Evolutionary conservation across 35 echinoderm and acorn worm genomes (phyloP).

Genomic region (Ophiothrix spiculata): DNA sequence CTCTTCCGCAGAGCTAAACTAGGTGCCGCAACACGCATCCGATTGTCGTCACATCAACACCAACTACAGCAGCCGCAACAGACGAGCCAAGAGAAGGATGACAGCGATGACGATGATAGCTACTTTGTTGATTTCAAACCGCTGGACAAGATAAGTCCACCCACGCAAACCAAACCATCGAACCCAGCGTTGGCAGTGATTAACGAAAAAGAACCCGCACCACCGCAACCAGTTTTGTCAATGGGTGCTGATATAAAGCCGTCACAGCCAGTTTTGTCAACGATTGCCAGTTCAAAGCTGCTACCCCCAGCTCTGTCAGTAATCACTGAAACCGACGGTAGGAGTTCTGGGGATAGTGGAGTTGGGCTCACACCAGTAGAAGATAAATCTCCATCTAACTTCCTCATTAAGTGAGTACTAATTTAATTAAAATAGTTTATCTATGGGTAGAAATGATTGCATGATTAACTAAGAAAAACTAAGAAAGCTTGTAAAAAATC

Average conservation of each 20-base stretch:
- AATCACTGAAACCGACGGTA: background rate
- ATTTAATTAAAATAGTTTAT: too few species aligned
- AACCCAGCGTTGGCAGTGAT: background rate
- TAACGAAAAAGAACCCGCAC: background rate
- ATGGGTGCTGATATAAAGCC: background rate
- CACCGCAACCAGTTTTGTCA: background rate
- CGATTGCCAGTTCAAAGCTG: background rate
- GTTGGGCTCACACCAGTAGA: background rate
- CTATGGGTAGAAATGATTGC: too few species aligned
- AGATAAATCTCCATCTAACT: background rate
- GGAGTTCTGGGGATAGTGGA: background rate
- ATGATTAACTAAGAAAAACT: too few species aligned
- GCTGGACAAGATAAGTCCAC: background rate
- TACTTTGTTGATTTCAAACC: background rate
- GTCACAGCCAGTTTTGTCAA: background rate
- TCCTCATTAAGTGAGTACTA: too few species aligned
- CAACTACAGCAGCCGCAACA: background rate
- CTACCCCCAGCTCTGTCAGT: background rate
- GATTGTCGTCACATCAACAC: background rate
- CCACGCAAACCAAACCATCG: background rate
- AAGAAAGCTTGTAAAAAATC: too few species aligned
- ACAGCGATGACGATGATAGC: background rate
- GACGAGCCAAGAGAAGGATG: background rate
- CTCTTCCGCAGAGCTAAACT: too few species aligned
- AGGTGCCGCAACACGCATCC: background rate